A percentile compares a stretch with the other conserved stretches of the same genome.
Evolutionary conservation across 2,888 invertebrate genomes (phyloP).

Genomic region (Synergus itoensis): DNA sequence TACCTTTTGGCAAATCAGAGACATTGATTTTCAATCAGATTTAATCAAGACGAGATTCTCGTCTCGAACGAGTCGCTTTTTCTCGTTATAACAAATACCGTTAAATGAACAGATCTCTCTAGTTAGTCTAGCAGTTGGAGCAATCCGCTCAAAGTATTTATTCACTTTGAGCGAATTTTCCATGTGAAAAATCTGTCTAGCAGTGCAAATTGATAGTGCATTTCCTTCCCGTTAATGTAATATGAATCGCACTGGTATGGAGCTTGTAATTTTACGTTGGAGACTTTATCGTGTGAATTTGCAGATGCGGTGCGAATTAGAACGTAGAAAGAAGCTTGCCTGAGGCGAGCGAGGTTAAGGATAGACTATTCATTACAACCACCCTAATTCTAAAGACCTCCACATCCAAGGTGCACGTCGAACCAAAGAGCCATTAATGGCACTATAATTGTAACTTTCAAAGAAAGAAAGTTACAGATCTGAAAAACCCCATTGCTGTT

Average conservation of each 20-base stretch:
- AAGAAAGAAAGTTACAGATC: conserved; percentile 5
- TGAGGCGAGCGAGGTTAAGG: conserved; percentile 54
- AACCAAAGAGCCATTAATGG: conserved; percentile 25
- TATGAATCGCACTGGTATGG: conserved; percentile 27
- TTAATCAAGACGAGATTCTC: too few relatives aligned
- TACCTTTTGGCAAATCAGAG: too few relatives aligned
- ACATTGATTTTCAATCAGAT: too few relatives aligned
- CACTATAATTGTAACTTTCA: conserved; percentile 32
- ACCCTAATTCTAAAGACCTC: conserved; percentile 47
- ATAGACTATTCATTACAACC: conserved; percentile 54
- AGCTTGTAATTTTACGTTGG: conserved; percentile 42
- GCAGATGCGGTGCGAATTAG: conserved; percentile 53
- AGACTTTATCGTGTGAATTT: conserved; percentile 57
- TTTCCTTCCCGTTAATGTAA: conserved; percentile 32
- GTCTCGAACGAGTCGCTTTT: too few relatives aligned
- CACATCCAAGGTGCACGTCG: neutral
- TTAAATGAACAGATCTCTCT: neutral
- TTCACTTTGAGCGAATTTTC: conserved; percentile 5
- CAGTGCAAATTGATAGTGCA: conserved; percentile 3
- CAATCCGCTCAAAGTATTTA: neutral
- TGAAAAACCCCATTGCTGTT: neutral
- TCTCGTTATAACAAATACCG: too few relatives aligned
- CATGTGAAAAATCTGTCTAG: conserved; percentile 29
- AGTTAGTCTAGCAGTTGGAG: neutral
- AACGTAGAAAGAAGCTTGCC: conserved; percentile 47